Evolutionary conservation across 2,888 invertebrate species (phyloP).

Genomic region (Mesochorus sp.): DNA sequence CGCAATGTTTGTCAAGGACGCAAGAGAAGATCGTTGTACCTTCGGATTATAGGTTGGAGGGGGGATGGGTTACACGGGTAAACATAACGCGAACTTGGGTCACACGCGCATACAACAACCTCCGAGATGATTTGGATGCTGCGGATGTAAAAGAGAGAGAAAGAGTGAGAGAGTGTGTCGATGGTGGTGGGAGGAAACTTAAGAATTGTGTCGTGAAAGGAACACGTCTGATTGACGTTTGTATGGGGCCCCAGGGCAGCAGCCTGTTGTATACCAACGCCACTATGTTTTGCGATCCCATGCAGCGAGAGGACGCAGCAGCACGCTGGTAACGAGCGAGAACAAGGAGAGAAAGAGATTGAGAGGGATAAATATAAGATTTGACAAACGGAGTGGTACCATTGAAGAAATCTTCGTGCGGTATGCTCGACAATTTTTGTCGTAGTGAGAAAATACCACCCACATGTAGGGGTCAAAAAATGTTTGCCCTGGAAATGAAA

Average conservation of each 20-base stretch:
- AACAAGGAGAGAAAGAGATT: conserved; percentile 60
- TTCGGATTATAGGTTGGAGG: not conserved
- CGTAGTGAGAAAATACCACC: conserved; percentile 77
- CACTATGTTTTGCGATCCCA: conserved; percentile 51
- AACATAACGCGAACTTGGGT: conserved; percentile 28
- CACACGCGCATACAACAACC: conserved; percentile 2
- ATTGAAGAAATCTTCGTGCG: conserved; percentile 64
- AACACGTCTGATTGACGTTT: conserved; percentile 78
- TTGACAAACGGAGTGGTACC: conserved; percentile 69
- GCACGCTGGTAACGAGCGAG: conserved; percentile 73
- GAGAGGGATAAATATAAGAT: conserved; percentile 77
- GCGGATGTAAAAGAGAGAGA: conserved; percentile 39
- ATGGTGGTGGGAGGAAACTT: conserved; percentile 27
- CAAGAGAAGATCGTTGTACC: not conserved
- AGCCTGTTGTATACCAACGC: conserved; percentile 48
- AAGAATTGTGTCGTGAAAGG: conserved; percentile 75
- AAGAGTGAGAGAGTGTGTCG: not conserved
- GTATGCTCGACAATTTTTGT: conserved; percentile 68
- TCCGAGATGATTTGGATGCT: conserved; percentile 33
- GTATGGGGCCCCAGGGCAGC: conserved; percentile 70
- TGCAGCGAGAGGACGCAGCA: conserved; percentile 32
- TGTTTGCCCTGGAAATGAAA: conserved; percentile 35
- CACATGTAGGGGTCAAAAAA: conserved; percentile 67
- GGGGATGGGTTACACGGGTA: conserved; percentile 28
- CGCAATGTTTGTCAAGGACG: conserved; percentile 33